Evolutionary conservation across 2,888 invertebrate species (phyloP).

Genomic region (Synanthedon andrenaeformis): DNA sequence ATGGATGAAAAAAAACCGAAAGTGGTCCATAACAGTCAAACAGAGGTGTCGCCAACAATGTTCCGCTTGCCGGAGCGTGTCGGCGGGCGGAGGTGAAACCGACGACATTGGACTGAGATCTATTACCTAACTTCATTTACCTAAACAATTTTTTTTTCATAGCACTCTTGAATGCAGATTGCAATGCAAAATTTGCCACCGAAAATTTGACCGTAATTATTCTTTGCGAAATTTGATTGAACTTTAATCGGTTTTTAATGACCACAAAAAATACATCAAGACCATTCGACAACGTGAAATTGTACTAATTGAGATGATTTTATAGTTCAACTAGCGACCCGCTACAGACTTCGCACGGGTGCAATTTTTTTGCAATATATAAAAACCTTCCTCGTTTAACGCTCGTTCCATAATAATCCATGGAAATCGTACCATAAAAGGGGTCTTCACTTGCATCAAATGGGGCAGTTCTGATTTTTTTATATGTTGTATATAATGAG

Average conservation of each 20-base stretch:
- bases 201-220: constrained; percentile 19
- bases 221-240: constrained; percentile 24
- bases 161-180: constrained; percentile 20
- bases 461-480: too few relatives aligned
- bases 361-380: too few relatives aligned
- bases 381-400: too few relatives aligned
- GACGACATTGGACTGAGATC: constrained; percentile 44
- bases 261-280: neutral
- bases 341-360: too few relatives aligned
- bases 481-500: too few relatives aligned
- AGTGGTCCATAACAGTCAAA: constrained; percentile 25
- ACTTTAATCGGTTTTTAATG: constrained; percentile 16
- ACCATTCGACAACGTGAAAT: too few relatives aligned
- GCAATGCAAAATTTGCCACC: constrained; percentile 29
- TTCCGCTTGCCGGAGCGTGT: constrained; percentile 52
- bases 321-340: too few relatives aligned
- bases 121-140: constrained; percentile 50
- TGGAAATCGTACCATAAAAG: too few relatives aligned
- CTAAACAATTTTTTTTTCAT: constrained; percentile 38
- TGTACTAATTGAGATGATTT: too few relatives aligned
- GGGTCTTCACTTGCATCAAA: too few relatives aligned
- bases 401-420: too few relatives aligned
- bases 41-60: constrained; percentile 51
- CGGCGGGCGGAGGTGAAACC: constrained; percentile 34
- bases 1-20: constrained; percentile 22